These are phyloP conservation scores for Lates japonicus DNA, from an alignment of 2,797 vertebrate genomes.

Conservation along the genomic window DNA sequence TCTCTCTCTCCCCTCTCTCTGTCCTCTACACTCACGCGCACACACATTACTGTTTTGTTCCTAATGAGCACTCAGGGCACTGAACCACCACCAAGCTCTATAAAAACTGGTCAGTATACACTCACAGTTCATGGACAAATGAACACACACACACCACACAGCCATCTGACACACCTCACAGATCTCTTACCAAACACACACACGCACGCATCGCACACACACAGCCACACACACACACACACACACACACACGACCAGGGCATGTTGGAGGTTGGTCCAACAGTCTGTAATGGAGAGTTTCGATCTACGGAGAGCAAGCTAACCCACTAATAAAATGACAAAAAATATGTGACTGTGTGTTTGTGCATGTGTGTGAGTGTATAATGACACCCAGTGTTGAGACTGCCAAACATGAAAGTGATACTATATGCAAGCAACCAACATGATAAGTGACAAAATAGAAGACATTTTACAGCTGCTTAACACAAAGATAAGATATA, in stretches of 20 bases:
- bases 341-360: background rate
- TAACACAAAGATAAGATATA: too few relatives aligned
- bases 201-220: background rate
- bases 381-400: background rate
- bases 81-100: conserved; percentile 25
- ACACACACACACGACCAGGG: background rate
- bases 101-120: conserved; percentile 27
- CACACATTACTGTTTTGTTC: background rate
- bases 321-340: background rate
- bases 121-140: conserved; percentile 2
- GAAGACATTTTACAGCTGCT: background rate
- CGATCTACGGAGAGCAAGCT: background rate
- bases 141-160: background rate
- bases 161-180: conserved; percentile 1
- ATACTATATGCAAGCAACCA: background rate
- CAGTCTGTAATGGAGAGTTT: background rate
- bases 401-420: conserved; percentile 1
- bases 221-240: background rate
- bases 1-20: too few relatives aligned
- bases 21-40: background rate
- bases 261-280: background rate
- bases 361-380: background rate
- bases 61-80: conserved; percentile 51
- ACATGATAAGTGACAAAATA: background rate
- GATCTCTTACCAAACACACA: background rate